phyloP scores from a whole-genome alignment of 1,140 invertebrate species.

The Patella vulgata region DNA sequence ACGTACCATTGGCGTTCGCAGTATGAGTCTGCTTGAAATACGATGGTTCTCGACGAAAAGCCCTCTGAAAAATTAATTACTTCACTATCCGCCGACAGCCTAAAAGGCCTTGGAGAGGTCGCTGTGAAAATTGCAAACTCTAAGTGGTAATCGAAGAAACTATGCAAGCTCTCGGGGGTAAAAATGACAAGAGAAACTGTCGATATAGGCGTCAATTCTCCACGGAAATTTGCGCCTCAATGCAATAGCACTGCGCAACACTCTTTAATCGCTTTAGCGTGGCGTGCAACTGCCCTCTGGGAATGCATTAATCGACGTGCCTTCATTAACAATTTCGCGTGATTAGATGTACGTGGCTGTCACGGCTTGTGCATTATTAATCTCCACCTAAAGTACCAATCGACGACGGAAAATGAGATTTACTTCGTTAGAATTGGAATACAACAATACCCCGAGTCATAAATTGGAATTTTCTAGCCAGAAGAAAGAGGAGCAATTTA shows the following conservation, averaged over 20 bases:
- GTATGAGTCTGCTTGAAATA: too few species aligned
- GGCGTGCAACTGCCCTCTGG: conserved; percentile 2
- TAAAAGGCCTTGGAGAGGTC: conserved; percentile 1
- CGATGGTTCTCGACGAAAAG: not conserved
- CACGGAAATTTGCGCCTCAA: not conserved
- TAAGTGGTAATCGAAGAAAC: conserved; percentile 4
- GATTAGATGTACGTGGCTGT: conserved; percentile 2
- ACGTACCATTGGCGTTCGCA: too few species aligned
- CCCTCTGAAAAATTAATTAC: too few species aligned
- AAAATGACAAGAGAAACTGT: not conserved
- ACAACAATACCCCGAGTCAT: too few species aligned
- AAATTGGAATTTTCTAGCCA: too few species aligned
- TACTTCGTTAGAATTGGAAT: conserved; percentile 2
- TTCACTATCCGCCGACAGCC: not conserved
- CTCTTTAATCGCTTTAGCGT: conserved; percentile 7
- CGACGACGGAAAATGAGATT: conserved; percentile 6
- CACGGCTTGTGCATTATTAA: conserved; percentile 7
- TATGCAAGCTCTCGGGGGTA: not conserved
- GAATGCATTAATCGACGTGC: conserved; percentile 5
- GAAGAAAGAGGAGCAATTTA: too few species aligned
- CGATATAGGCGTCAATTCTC: not conserved
- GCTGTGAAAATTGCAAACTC: conserved; percentile 7
- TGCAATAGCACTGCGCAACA: not conserved
- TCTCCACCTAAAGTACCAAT: not conserved
- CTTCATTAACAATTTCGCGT: conserved; percentile 10